Base-by-base conservation (phyloP, 2,113 vertebrate genomes). In the Pitta sordida region DNA sequence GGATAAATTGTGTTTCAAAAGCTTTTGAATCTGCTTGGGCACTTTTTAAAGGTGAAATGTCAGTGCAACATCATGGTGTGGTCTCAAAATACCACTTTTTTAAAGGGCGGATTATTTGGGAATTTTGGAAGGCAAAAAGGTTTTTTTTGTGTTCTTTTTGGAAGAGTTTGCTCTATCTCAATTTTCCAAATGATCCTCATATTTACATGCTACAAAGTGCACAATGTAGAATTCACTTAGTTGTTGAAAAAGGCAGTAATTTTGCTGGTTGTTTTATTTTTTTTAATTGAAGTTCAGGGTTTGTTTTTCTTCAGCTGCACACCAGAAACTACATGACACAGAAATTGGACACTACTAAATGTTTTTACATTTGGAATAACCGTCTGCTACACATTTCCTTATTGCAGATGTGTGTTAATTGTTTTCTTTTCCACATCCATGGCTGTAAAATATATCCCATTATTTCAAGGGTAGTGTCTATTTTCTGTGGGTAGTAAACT, bases 361-460 rank as follows among this genome's bases (percentile, higher is more conserved):
- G 94, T 96, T 96, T 96, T 91, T 94, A 89, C 86, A 84, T 95
- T 97, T 91, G 91, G 81, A 90, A 67, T 93, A 96, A 86, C 83
- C 22, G 55, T 94, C 83, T 95, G 90, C 88, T 60, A 26, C 78
- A 93, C 86, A 85, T 97, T 96, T 94, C 93, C 91, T 97, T 96
- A 85, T 96, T 56, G 13, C 92, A 97, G 96, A 96, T 96, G 94
- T 95, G 90, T 88, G 88, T 93, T 84, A 92, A 52, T 95, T 97
- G 90, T 95, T 91, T 84, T 95, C 65, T 81, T 92, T 79, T 63
- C 67, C 51, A 41, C 95, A 93, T 32, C 43, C 95, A 79, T 64
- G 65, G 92, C 82, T 94, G 81, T 91, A 91, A 97, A 97, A 91
- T 90, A 80, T 65, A 92, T 90, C 78, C 75, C 81, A 37, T 96